phyloP scores from a whole-genome alignment of 2,888 invertebrate genomes.

The Asteroscopus sphinx region DNA sequence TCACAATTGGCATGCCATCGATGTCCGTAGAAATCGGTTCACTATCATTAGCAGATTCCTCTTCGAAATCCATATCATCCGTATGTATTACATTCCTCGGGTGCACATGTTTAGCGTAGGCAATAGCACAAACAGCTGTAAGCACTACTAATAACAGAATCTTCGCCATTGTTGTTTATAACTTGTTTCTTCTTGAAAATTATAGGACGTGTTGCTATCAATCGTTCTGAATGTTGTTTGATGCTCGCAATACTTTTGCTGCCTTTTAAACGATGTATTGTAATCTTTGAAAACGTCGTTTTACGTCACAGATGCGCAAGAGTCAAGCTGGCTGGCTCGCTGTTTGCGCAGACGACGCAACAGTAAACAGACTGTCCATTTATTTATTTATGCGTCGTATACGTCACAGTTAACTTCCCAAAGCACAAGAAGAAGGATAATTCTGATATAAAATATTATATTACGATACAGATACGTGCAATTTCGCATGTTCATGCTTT shows the following conservation, averaged over 20 bases:
- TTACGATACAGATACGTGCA: conserved; percentile 26
- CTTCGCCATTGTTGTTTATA: conserved; percentile 55
- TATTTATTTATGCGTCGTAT: conserved; percentile 20
- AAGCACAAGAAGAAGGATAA: conserved; percentile 28
- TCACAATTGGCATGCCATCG: conserved; percentile 68
- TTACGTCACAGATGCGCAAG: conserved; percentile 61
- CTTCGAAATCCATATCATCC: conserved; percentile 25
- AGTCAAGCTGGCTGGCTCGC: conserved; percentile 61
- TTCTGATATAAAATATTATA: conserved; percentile 1
- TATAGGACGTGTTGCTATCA: conserved; percentile 40
- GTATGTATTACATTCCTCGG: conserved; percentile 58
- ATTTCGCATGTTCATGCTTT: conserved; percentile 19
- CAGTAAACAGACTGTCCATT: conserved; percentile 28
- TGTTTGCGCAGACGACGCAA: conserved; percentile 49
- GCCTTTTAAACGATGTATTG: conserved; percentile 70
- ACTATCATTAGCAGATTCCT: conserved; percentile 37
- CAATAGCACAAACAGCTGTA: conserved; percentile 51
- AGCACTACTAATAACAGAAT: conserved; percentile 51
- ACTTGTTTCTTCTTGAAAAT: conserved; percentile 4
- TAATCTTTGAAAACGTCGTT: conserved; percentile 61
- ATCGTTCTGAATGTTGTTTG: conserved; percentile 59
- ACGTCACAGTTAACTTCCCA: conserved; percentile 28
- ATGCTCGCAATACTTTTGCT: conserved; percentile 31
- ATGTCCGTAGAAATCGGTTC: conserved; percentile 47
- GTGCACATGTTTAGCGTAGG: conserved; percentile 69